Conservation (phyloP, 2,888 invertebrate species). For the Octonoba sinensis region DNA sequence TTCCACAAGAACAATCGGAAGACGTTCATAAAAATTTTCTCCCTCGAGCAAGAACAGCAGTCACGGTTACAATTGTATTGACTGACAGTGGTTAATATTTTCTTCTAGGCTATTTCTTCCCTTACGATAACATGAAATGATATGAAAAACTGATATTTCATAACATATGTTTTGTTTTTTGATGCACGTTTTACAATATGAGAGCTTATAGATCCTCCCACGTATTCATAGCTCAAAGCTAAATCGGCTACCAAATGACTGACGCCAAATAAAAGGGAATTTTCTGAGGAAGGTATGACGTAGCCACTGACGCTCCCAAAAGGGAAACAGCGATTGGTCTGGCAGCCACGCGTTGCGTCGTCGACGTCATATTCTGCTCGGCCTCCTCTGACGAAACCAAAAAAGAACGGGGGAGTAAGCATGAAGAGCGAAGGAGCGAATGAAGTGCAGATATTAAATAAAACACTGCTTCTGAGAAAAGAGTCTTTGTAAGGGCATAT, state of each 20-base stretch:
- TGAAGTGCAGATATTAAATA: background rate
- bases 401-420: background rate
- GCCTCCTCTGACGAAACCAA: background rate
- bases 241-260: background rate
- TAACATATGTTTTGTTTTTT: too few relatives aligned
- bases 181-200: too few relatives aligned
- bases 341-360: constrained; percentile 54
- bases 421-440: background rate
- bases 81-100: too few relatives aligned
- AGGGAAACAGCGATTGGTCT: constrained; percentile 26
- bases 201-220: too few relatives aligned
- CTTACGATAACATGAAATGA: too few relatives aligned
- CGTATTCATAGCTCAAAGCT: background rate
- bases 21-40: constrained; percentile 45
- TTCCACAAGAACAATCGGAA: constrained; percentile 2
- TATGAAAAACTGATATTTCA: too few relatives aligned
- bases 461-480: too few relatives aligned
- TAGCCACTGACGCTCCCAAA: constrained; percentile 26
- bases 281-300: constrained; percentile 41
- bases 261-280: constrained; percentile 17
- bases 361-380: constrained; percentile 24
- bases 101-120: too few relatives aligned
- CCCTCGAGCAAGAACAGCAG: constrained; percentile 21
- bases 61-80: constrained; percentile 33
- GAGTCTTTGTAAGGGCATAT: too few relatives aligned